Base-by-base conservation (phyloP, 2,888 invertebrate species). In the Poecilobothrus nobilitatus region DNA sequence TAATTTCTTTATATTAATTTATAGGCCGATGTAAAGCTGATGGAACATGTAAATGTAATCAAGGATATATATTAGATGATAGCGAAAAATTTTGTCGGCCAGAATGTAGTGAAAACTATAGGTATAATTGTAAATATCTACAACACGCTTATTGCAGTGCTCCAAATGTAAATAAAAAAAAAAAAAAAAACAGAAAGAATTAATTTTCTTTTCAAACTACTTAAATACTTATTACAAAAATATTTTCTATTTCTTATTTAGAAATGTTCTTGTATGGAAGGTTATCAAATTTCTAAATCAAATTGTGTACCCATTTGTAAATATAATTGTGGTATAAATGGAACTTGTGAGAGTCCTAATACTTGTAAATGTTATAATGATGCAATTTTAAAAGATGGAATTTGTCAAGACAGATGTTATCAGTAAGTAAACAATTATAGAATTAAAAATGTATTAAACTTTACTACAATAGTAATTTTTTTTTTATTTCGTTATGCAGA, bases 1-100 rank as follows among this genome's bases (percentile, higher is more conserved):
- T n/a, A n/a, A n/a, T n/a, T n/a, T n/a, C n/a, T n/a, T n/a, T n/a
- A n/a, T n/a, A n/a, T n/a, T 27, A 27, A 53, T 18, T 53, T 53
- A 12, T 18, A 53, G 53, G 53, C 18, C 53, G n/a, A 6, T 90
- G 90, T 72, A 83, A 86, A 72, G 81, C 84, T 0, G 83, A 86
- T 37, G 84, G 84, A 0, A 83, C 83, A 66, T 91, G 91, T 71
- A 81, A 86, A 18, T 92, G 91, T 75, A 86, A 88, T 71, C 82
- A 85, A 1, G 87, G 89, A 0, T 88, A 83, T 74, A 83, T 78
- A 41, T 76, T 86, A 68, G 87, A 88, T 72, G 78, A 81, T 0
- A 84, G 85, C 1, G 83, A 86, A 33, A 85, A 84, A 72, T 87
- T 83, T 75, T 91, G 91, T 73, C 74, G 84, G 0, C 89, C 91